These are phyloP conservation scores for Cotesia typhae DNA, from an alignment of 1,140 invertebrate genomes.

Conservation along the genomic window DNA sequence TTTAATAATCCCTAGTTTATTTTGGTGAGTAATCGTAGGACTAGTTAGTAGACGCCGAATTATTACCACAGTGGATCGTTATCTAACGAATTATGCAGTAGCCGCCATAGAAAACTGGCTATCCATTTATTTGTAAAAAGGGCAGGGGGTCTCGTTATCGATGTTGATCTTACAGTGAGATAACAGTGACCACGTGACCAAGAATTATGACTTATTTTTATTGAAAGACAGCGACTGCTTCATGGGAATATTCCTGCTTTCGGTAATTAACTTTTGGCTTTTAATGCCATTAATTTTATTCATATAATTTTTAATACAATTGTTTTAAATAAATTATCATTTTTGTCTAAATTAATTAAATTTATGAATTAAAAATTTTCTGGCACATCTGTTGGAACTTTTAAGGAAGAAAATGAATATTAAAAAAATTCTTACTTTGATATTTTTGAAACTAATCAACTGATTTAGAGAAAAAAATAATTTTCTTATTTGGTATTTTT, in stretches of 20 bases:
- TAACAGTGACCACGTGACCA: constrained; percentile 46
- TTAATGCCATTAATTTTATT: not conserved
- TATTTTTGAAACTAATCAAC: too few species aligned
- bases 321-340: not conserved
- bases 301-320: not conserved
- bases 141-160: constrained; percentile 40
- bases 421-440: too few species aligned
- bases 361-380: too few species aligned
- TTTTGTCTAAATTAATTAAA: not conserved
- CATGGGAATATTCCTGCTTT: constrained; percentile 32
- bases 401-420: too few species aligned
- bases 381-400: too few species aligned
- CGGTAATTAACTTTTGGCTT: constrained; percentile 32
- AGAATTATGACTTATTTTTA: constrained; percentile 51
- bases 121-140: constrained; percentile 24
- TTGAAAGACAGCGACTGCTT: constrained; percentile 37
- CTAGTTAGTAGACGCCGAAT: constrained; percentile 21
- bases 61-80: constrained; percentile 36
- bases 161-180: constrained; percentile 27
- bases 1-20: too few species aligned
- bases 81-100: constrained; percentile 44
- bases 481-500: too few species aligned
- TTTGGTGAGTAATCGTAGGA: too few species aligned
- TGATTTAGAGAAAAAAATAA: too few species aligned
- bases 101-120: constrained; percentile 32